A percentile compares a stretch with the other conserved stretches of the same genome.
phyloP scores from a whole-genome alignment of 2,888 invertebrate species.

The Apamea crenata region DNA sequence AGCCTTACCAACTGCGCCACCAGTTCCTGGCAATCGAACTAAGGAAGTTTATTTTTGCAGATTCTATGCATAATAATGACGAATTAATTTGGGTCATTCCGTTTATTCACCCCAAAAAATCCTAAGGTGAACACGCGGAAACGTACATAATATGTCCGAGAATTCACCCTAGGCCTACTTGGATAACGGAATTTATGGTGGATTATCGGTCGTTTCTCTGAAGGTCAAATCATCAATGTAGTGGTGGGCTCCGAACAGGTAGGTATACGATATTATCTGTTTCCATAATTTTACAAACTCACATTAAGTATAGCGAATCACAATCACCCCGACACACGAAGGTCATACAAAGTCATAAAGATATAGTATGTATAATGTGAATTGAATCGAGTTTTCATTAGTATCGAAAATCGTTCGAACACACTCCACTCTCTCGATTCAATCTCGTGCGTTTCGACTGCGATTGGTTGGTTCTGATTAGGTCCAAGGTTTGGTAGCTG shows the following conservation, averaged over 20 bases:
- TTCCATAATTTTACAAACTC: not conserved
- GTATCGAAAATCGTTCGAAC: constrained; percentile 57
- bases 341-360: constrained; percentile 31
- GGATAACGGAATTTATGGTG: no score
- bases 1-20: no score
- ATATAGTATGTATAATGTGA: constrained; percentile 46
- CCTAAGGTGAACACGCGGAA: no score
- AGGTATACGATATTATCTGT: not conserved
- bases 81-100: not conserved
- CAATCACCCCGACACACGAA: not conserved
- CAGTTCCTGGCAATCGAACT: no score
- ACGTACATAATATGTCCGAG: no score
- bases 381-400: constrained; percentile 62
- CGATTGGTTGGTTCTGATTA: constrained; percentile 47
- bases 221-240: not conserved
- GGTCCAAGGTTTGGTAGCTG: constrained; percentile 19
- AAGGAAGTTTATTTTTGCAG: no score
- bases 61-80: not conserved
- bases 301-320: not conserved
- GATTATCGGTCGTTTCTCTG: no score
- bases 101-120: no score
- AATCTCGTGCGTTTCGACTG: constrained; percentile 47
- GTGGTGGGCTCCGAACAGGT: not conserved
- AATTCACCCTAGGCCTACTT: no score
- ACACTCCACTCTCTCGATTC: constrained; percentile 52